These are phyloP conservation scores for Ceyx margarethae DNA, from an alignment of 2,113 vertebrate species.

Conservation along the genomic window DNA sequence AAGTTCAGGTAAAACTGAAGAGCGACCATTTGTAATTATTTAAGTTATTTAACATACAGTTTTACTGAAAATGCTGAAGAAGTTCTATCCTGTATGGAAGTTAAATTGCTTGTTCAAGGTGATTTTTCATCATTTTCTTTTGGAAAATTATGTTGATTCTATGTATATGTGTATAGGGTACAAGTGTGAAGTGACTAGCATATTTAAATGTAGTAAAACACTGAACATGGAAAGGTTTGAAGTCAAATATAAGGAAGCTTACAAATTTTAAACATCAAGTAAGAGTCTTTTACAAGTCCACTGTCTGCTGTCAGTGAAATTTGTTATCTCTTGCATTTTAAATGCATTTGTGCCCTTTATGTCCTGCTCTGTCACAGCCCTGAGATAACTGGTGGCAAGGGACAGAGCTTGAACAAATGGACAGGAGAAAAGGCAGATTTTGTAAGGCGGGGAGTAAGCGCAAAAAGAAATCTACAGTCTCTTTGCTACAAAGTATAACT, in stretches of 20 bases:
- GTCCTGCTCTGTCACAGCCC: slow-evolving; percentile 18
- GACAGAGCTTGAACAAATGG: slow-evolving; percentile 1
- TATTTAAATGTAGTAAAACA: not conserved
- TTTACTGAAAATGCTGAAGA: not conserved
- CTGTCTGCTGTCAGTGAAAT: not conserved
- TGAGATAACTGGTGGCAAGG: not conserved
- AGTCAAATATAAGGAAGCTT: not conserved
- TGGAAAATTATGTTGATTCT: not conserved
- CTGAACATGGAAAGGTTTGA: not conserved
- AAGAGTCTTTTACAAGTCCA: not conserved
- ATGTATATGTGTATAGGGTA: not conserved
- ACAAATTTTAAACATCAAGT: not conserved
- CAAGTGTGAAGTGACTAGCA: not conserved
- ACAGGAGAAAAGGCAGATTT: slow-evolving; percentile 33
- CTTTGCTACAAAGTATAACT: not conserved
- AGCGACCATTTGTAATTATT: not conserved
- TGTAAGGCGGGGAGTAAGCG: slow-evolving; percentile 1
- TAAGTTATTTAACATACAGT: not conserved
- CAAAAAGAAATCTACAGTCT: not conserved
- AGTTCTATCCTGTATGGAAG: not conserved
- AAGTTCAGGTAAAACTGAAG: not conserved
- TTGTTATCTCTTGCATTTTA: not conserved
- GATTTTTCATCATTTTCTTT: not conserved
- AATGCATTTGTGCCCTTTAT: not conserved
- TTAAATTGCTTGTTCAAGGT: not conserved